These are phyloP conservation scores for Macaca nemestrina DNA, from an alignment of 2,113 vertebrate species.

Conservation along the genomic window DNA sequence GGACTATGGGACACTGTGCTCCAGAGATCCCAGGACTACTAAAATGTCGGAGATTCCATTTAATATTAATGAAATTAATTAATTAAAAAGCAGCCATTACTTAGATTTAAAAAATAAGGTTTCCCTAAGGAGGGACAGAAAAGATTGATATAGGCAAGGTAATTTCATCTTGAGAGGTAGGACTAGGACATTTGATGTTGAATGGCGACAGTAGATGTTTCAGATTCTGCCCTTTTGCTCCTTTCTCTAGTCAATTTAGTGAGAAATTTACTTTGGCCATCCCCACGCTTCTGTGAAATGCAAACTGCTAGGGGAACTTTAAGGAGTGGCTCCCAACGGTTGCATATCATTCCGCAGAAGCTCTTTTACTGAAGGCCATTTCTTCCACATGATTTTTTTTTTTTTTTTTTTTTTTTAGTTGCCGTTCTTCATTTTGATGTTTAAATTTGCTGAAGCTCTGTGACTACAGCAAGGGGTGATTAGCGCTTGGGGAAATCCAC, in stretches of 20 bases:
- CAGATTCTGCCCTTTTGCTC: background rate
- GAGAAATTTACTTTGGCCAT: background rate
- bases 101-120: background rate
- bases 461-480: constrained; percentile 61
- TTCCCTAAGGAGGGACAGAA: background rate
- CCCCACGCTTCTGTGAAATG: background rate
- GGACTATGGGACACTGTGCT: background rate
- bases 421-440: constrained; percentile 71
- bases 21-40: background rate
- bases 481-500: constrained; percentile 64
- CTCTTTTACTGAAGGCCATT: background rate
- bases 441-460: constrained; percentile 34
- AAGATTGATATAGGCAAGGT: background rate
- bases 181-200: background rate
- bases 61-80: background rate
- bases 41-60: background rate
- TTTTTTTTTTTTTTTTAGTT: constrained; percentile 53
- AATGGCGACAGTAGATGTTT: background rate
- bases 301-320: background rate
- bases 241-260: background rate
- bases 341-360: background rate
- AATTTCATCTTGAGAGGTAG: background rate
- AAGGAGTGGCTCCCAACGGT: background rate
- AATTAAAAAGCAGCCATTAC: constrained; percentile 14
- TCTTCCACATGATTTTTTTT: background rate